Evolutionary conservation across 2,113 vertebrate genomes (phyloP), one percentile per base, ranked within the genome.

Genomic region (Rhinolophus sinicus): DNA sequence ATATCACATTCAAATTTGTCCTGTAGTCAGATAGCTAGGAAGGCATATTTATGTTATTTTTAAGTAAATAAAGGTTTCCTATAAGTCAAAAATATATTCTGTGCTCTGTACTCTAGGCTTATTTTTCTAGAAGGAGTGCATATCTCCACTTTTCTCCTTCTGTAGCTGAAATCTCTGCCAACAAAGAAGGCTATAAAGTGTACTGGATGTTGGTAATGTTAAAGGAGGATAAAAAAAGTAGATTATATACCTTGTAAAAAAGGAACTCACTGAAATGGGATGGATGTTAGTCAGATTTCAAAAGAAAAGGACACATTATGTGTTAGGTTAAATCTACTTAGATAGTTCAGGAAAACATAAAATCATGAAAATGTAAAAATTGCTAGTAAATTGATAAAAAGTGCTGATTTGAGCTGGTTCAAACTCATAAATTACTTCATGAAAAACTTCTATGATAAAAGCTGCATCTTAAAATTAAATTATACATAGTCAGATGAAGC

Each of bases 351-450:
- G 62, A 94, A 96, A 95, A 94, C 44, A 84, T 69, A 80, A 87
- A 88, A 93, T 77, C 13, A 69, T 33, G 13, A 77, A 78, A 90
- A 88, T 35, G 78, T 82, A 50, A 69, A 70, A 82, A 92, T 84
- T 80, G 54, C 58, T 73, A 93, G 26, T 90, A 87, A 84, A 92
- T 88, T 72, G 52, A 56, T 73, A 75, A 87, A 83, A 90, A 93
- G 50, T 87, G 21, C 80, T 95, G 80, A 92, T 84, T 84, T 85
- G 64, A 90, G 52, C 30, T 84, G 28, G n/a, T 88, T 94, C 8
- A 33, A 84, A 24, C 18, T 69, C 93, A 91, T 75, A 96, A 88
- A 96, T 92, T 93, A 82, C 75, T 92, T 92, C 62, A 65, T 96
- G 58, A 93, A 97, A 78, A 96, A 92, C 22, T 52, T 93, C 19